Evolutionary conservation across 2,888 invertebrate genomes (phyloP).

Genomic region (Cerastoderma edule): DNA sequence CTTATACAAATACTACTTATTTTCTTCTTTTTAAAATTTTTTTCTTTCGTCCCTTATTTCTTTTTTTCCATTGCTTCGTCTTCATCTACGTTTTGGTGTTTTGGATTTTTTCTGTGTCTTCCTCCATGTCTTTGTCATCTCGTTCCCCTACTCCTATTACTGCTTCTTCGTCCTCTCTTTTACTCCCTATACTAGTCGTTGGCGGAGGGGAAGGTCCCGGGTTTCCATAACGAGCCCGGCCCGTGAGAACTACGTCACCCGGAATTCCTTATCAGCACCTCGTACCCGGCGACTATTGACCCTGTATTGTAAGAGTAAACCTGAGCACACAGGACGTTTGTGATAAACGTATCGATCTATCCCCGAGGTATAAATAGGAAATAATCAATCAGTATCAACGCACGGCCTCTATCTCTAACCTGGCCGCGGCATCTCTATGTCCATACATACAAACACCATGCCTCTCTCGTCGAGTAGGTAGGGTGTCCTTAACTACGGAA

Average conservation of each 20-base stretch:
- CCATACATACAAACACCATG: background rate
- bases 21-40: too few relatives aligned
- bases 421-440: background rate
- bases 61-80: too few relatives aligned
- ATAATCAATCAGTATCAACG: constrained; percentile 39
- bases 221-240: too few relatives aligned
- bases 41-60: too few relatives aligned
- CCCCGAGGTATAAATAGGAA: constrained; percentile 35
- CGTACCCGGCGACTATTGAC: background rate
- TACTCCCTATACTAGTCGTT: background rate
- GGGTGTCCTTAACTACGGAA: background rate
- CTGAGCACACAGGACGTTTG: background rate
- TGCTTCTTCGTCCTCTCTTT: background rate
- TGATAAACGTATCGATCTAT: constrained; percentile 12
- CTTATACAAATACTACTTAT: too few relatives aligned
- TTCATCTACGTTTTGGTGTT: too few relatives aligned
- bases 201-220: background rate
- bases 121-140: background rate
- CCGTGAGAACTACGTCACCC: too few relatives aligned
- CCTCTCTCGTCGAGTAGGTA: background rate
- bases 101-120: background rate
- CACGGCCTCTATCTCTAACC: constrained; percentile 15
- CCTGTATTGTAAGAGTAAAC: background rate
- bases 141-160: background rate
- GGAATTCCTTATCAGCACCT: background rate